Conservation (phyloP, 1,140 invertebrate species). For the Danaus plexippus region DNA sequence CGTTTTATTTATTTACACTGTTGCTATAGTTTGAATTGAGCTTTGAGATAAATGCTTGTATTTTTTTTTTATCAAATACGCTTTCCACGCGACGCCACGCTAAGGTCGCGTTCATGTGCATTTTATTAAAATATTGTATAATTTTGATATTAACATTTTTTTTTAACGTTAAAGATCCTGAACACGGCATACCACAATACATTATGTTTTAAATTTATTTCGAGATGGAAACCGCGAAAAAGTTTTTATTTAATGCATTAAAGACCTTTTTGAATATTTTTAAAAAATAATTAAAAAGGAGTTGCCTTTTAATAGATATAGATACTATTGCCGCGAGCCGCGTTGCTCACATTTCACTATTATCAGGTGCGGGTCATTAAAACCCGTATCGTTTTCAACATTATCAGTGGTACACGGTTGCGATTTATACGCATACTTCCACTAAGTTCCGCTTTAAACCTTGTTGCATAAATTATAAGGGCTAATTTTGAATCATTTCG, state of each 20-base stretch:
- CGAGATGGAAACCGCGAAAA: no score
- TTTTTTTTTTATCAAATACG: conserved; percentile 22
- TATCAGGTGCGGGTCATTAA: conserved; percentile 32
- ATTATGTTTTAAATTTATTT: no score
- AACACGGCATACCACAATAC: no score
- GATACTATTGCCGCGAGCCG: no score
- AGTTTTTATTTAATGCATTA: no score
- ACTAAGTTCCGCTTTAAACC: background rate
- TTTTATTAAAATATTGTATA: conserved; percentile 16
- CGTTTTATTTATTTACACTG: no score
- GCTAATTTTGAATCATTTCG: conserved; percentile 1
- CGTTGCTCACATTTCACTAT: conserved; percentile 18
- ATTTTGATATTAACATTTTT: conserved; percentile 13
- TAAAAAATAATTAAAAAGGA: no score
- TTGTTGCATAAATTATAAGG: conserved; percentile 1
- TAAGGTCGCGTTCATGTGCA: conserved; percentile 33
- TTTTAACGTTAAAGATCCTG: no score
- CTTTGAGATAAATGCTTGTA: conserved; percentile 17
- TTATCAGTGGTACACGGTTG: conserved; percentile 10
- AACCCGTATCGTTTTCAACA: conserved; percentile 25
- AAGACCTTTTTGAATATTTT: no score
- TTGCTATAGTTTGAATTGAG: conserved; percentile 8
- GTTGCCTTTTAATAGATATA: no score
- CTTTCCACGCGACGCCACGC: conserved; percentile 29
- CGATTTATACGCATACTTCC: no score